phyloP scores from a whole-genome alignment of 2,888 invertebrate species.

The Epinotia bilunana region DNA sequence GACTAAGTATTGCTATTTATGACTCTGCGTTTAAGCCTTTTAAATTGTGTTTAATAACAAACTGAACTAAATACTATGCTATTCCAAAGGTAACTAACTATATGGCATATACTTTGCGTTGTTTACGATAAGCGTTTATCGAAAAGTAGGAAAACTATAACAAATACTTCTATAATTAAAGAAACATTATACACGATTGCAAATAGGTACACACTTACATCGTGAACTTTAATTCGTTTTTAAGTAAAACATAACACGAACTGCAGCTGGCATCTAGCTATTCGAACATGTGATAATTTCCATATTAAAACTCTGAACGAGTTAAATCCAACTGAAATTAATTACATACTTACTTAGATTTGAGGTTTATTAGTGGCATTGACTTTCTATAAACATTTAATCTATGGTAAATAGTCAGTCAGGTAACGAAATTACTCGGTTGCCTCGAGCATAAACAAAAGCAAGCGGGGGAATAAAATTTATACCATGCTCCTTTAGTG shows the following conservation, averaged over 20 bases:
- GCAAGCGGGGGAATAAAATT: slow-evolving; percentile 68
- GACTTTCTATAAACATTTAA: slow-evolving; percentile 45
- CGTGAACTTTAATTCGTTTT: background rate
- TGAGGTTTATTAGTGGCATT: slow-evolving; percentile 24
- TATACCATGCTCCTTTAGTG: slow-evolving; percentile 67
- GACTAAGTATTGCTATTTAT: no score
- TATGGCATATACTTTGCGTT: background rate
- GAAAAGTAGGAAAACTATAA: background rate
- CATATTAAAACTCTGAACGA: background rate
- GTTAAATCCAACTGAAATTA: background rate
- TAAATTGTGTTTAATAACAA: background rate
- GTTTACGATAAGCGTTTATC: background rate
- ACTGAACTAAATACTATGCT: background rate
- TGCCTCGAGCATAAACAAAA: slow-evolving; percentile 66
- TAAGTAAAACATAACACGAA: background rate
- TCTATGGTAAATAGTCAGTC: slow-evolving; percentile 56
- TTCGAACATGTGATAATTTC: background rate
- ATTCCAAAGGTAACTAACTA: background rate
- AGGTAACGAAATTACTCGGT: slow-evolving; percentile 68
- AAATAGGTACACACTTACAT: background rate
- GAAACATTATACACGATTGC: background rate
- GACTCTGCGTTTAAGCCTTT: background rate
- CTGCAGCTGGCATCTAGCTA: background rate
- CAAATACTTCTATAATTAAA: background rate
- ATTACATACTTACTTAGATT: background rate